phyloP scores from a whole-genome alignment of 2,888 invertebrate species.

The Latrodectus elegans region DNA sequence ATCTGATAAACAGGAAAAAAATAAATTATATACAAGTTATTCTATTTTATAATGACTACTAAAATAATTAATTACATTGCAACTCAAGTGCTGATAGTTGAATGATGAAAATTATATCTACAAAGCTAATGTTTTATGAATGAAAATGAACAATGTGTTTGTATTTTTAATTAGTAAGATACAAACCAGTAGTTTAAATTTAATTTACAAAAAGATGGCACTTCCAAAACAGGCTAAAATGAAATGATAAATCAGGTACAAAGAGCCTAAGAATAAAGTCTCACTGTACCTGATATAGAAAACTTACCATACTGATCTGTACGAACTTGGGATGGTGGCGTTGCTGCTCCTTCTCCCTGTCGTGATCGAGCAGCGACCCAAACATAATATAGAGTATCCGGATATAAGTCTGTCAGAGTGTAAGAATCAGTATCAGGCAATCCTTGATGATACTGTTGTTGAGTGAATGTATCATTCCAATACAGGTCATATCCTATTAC shows the following conservation, averaged over 20 bases:
- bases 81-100: conserved; percentile 22
- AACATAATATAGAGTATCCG: conserved; percentile 96
- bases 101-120: background rate
- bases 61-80: background rate
- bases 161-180: background rate
- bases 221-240: background rate
- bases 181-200: background rate
- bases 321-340: conserved; percentile 94
- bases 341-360: conserved; percentile 95
- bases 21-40: too few relatives aligned
- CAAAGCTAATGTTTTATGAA: background rate
- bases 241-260: background rate
- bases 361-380: conserved; percentile 96
- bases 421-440: conserved; percentile 89
- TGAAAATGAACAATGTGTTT: background rate
- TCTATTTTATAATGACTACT: too few relatives aligned
- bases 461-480: conserved; percentile 96
- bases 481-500: conserved; percentile 96
- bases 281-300: background rate
- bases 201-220: background rate
- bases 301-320: conserved; percentile 98
- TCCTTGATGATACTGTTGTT: conserved; percentile 75
- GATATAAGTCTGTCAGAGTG: conserved; percentile 91
- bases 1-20: too few relatives aligned
- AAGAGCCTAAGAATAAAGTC: background rate